Evolutionary conservation across 2,113 vertebrate species (phyloP).

Genomic region (Holacanthus passer): DNA sequence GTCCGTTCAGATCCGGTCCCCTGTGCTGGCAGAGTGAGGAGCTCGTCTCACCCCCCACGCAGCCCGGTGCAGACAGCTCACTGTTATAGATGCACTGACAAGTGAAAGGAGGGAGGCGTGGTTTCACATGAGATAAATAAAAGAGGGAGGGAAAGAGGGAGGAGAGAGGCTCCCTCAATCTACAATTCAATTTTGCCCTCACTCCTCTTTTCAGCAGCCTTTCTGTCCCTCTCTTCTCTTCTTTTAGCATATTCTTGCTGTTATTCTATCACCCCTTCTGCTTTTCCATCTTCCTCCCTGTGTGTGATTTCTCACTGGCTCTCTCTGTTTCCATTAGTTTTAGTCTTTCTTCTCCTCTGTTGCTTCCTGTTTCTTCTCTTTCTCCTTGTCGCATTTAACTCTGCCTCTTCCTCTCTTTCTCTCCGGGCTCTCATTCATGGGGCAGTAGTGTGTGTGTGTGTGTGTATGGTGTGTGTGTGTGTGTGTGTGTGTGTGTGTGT

Average conservation of each 20-base stretch:
- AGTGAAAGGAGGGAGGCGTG: slow-evolving; percentile 85
- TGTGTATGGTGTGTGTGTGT: slow-evolving; percentile 31
- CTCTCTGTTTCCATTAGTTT: slow-evolving; percentile 38
- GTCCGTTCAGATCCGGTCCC: slow-evolving; percentile 59
- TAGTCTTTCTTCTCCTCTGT: slow-evolving; percentile 19
- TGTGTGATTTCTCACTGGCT: neutral
- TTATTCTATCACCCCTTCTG: slow-evolving; percentile 21
- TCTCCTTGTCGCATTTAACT: slow-evolving; percentile 41
- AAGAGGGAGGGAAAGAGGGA: slow-evolving; percentile 81
- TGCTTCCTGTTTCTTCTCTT: slow-evolving; percentile 47
- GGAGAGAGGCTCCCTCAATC: slow-evolving; percentile 80
- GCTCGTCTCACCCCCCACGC: slow-evolving; percentile 73
- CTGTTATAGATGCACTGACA: slow-evolving; percentile 85
- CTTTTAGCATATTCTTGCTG: slow-evolving; percentile 29
- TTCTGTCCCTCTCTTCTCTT: slow-evolving; percentile 34
- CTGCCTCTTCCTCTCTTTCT: slow-evolving; percentile 48
- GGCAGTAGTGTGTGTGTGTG: slow-evolving; percentile 42
- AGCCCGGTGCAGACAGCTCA: slow-evolving; percentile 80
- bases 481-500: slow-evolving; percentile 32
- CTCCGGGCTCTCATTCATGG: slow-evolving; percentile 66
- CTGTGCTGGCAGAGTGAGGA: slow-evolving; percentile 67
- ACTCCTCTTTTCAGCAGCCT: slow-evolving; percentile 46
- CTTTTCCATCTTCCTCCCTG: slow-evolving; percentile 25
- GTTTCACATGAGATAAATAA: slow-evolving; percentile 82
- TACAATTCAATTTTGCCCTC: slow-evolving; percentile 83